phyloP scores from a whole-genome alignment of 2,797 vertebrate genomes.

The Antennarius maculatus region DNA sequence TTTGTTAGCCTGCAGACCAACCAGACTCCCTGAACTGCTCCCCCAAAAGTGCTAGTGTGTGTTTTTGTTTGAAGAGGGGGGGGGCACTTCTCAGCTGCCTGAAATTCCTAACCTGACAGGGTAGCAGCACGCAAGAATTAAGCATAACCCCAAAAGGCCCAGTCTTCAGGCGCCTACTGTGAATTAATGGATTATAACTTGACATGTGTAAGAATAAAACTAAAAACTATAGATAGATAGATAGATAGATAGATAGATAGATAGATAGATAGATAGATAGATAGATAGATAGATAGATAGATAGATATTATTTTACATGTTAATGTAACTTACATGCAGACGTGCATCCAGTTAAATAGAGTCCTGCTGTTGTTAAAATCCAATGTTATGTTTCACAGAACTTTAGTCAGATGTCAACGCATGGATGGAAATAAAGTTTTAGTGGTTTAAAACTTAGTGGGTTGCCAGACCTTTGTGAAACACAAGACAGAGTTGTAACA shows the following conservation, averaged over 20 bases:
- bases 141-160: no score
- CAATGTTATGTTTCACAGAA: not conserved
- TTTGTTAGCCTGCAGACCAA: conserved; percentile 51
- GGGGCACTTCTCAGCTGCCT: conserved; percentile 61
- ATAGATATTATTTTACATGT: no score
- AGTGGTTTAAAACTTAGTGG: not conserved
- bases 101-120: conserved; percentile 67
- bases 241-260: no score
- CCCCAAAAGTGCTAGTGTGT: conserved; percentile 3
- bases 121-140: not conserved
- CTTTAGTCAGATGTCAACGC: not conserved
- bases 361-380: no score
- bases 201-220: no score
- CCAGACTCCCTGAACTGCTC: conserved; percentile 42
- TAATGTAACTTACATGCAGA: no score
- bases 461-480: not conserved
- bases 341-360: no score
- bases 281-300: no score
- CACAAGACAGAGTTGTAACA: not conserved
- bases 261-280: no score
- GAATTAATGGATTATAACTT: no score
- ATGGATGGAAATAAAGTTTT: not conserved
- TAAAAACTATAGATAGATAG: no score
- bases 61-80: conserved; percentile 6
- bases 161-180: no score